These are phyloP conservation scores for Holotrichia oblita DNA, from an alignment of 1,140 invertebrate genomes.

Conservation along the genomic window DNA sequence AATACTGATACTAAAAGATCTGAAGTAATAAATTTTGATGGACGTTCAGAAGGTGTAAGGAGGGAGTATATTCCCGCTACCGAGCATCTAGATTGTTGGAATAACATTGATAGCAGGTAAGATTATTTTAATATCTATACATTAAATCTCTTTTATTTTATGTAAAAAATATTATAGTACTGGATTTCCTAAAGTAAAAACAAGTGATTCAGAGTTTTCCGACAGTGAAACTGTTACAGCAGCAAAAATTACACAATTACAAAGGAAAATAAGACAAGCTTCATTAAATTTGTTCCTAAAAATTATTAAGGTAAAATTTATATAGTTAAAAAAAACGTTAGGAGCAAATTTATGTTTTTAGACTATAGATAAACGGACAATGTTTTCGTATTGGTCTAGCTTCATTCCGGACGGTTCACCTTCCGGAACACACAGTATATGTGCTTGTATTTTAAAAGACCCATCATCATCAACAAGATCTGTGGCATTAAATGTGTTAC, in stretches of 20 bases:
- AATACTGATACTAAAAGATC: conserved; percentile 40
- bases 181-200: conserved; percentile 44
- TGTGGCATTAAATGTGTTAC: conserved; percentile 68
- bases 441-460: conserved; percentile 71
- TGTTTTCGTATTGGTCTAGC: conserved; percentile 78
- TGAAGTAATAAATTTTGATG: background rate
- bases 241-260: conserved; percentile 51
- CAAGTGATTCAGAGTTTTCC: conserved; percentile 67
- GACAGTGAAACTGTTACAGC: conserved; percentile 61
- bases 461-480: conserved; percentile 69
- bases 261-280: conserved; percentile 64
- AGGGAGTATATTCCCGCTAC: conserved; percentile 34
- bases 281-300: conserved; percentile 63
- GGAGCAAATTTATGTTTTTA: conserved; percentile 49
- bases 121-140: background rate
- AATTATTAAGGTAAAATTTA: conserved; percentile 57
- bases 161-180: background rate
- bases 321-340: background rate
- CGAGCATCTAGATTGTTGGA: background rate
- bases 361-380: conserved; percentile 65
- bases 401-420: conserved; percentile 67
- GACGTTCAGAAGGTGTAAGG: background rate
- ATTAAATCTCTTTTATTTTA: background rate
- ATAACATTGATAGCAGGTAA: background rate
- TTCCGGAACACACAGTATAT: conserved; percentile 62